Evolutionary conservation across 2,113 vertebrate species (phyloP), one percentile per base, ranked within the genome.

Genomic region (Oryzias javanicus): DNA sequence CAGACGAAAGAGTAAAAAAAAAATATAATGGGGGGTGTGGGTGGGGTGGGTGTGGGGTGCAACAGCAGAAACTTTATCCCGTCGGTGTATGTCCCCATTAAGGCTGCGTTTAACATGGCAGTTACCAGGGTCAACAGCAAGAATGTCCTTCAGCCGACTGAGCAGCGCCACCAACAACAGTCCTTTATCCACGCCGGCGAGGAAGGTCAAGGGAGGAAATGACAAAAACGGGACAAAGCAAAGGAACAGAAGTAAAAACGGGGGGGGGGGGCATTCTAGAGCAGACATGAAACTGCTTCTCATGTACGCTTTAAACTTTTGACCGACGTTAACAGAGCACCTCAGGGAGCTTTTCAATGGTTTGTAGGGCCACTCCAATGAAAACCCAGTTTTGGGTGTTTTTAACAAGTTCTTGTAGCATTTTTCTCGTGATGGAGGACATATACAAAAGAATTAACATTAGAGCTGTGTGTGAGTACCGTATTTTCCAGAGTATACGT

Each of bases 131-230:
- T 54, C 60, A n/a, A 16, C 66, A 4, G 50, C 49, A 50, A 50
- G 65, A 75, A 75, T 75, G 72, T 64, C 59, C 71, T 5, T 18
- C 62, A 41, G 70, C 55, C 69, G 4, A 17, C 25, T 8, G 18
- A 50, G 52, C 58, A 56, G 46, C 17, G 55, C 60, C 60, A 10
- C n/a, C 55, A 46, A 62, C 57, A 67, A 56, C 63, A 13, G 27
- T 12, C 59, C 59, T 67, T 68, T 54, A 64, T 22, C 49, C 20
- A 19, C 17, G 1, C 24, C 27, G 40, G 4, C 25, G 42, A 12
- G 60, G 29, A 44, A 46, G 65, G 72, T 59, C 59, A 49, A 52
- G 17, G 57, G 53, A 41, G 48, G 60, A 12, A 27, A 58, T 15
- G 1, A 20, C 5, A 6, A 49, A 47, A 47, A 18, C n/a, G 16